Conservation (phyloP, 2,888 invertebrate genomes). For the Leucophora obtusa region DNA sequence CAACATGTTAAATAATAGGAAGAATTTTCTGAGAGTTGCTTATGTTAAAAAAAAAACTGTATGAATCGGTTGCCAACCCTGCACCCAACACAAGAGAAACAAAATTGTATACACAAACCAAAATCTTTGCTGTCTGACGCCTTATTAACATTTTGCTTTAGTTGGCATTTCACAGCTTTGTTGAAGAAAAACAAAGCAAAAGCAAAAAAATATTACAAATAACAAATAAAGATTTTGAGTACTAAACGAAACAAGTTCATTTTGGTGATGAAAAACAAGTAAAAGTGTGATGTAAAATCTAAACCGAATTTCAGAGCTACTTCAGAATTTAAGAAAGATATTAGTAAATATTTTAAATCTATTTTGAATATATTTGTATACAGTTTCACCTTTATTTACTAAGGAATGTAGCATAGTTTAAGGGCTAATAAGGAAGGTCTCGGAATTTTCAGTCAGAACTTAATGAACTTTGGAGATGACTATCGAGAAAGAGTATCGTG, state of each 20-base stretch:
- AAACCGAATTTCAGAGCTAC: neutral
- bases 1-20: too few relatives aligned
- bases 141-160: conserved; percentile 48
- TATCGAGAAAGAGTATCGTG: too few relatives aligned
- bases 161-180: conserved; percentile 44
- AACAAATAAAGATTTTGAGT: neutral
- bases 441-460: too few relatives aligned
- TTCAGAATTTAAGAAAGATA: neutral
- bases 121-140: conserved; percentile 40
- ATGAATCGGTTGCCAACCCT: too few relatives aligned
- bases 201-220: conserved; percentile 9
- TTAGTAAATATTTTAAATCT: too few relatives aligned
- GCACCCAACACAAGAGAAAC: neutral
- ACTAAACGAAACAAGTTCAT: conserved; percentile 1
- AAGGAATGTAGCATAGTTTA: too few relatives aligned
- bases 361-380: too few relatives aligned
- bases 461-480: too few relatives aligned
- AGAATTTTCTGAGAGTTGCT: too few relatives aligned
- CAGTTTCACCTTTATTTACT: too few relatives aligned
- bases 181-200: neutral
- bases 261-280: neutral
- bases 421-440: too few relatives aligned
- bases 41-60: too few relatives aligned
- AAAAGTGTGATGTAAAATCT: neutral
- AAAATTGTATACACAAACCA: conserved; percentile 11